These are phyloP conservation scores for Aphodius granarius DNA, from an alignment of 2,888 invertebrate genomes.

Conservation along the genomic window DNA sequence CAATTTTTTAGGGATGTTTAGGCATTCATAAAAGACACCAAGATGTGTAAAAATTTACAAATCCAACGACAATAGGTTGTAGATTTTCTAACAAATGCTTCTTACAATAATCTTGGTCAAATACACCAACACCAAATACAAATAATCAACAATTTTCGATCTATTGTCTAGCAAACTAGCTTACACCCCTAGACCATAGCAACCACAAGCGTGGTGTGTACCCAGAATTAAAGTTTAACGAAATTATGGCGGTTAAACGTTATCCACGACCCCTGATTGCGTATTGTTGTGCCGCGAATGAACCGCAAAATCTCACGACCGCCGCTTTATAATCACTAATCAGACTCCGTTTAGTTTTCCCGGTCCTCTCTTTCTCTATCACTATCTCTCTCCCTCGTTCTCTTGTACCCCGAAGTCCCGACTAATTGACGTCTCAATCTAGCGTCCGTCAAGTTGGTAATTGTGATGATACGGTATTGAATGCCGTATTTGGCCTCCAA, in stretches of 20 bases:
- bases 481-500: conserved; percentile 28
- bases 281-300: conserved; percentile 41
- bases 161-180: background rate
- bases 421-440: conserved; percentile 43
- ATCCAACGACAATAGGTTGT: too few relatives aligned
- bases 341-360: conserved; percentile 39
- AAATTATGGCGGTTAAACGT: conserved; percentile 37
- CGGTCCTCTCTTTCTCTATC: conserved; percentile 19
- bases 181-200: background rate
- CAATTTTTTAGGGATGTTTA: too few relatives aligned
- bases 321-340: conserved; percentile 43
- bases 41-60: too few relatives aligned
- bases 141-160: background rate
- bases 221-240: conserved; percentile 30
- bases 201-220: background rate
- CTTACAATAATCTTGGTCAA: too few relatives aligned
- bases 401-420: conserved; percentile 29
- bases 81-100: too few relatives aligned
- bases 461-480: conserved; percentile 42
- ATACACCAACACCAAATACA: too few relatives aligned
- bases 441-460: conserved; percentile 40
- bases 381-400: too few relatives aligned
- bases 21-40: too few relatives aligned
- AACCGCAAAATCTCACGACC: conserved; percentile 41
- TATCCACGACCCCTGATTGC: conserved; percentile 40